phyloP scores from a whole-genome alignment of 2,797 vertebrate genomes.

The Oophaga sylvatica region DNA sequence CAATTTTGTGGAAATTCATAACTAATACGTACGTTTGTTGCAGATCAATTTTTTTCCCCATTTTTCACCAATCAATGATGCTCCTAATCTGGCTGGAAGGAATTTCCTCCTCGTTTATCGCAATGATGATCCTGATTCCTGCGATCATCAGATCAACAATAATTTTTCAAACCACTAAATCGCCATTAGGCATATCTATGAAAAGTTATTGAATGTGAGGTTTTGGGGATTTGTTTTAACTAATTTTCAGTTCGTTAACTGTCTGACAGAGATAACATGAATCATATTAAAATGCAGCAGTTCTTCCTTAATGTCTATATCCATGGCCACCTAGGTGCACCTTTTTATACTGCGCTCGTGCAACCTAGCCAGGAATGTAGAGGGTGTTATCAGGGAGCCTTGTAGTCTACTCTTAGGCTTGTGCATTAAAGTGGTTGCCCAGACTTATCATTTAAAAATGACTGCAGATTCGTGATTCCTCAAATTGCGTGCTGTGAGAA shows the following conservation, averaged over 20 bases:
- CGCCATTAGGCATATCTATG: neutral
- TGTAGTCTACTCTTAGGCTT: neutral
- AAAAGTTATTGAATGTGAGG: neutral
- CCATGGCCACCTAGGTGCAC: neutral
- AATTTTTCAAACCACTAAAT: neutral
- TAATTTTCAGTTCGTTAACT: neutral
- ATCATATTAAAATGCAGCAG: neutral
- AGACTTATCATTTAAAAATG: too few relatives aligned
- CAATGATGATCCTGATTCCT: neutral
- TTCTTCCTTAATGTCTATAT: neutral
- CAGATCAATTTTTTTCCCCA: too few relatives aligned
- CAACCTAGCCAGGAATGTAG: neutral
- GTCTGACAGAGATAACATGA: neutral
- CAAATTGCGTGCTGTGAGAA: too few relatives aligned
- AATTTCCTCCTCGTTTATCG: neutral
- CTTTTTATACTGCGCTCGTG: neutral
- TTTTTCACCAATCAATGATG: neutral
- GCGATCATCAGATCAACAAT: too few relatives aligned
- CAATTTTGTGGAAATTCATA: too few relatives aligned
- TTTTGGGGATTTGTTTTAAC: neutral
- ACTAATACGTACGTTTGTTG: too few relatives aligned
- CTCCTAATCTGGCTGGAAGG: neutral
- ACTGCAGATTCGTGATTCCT: too few relatives aligned
- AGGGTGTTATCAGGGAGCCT: neutral
- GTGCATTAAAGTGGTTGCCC: too few relatives aligned